Evolutionary conservation across 2,888 invertebrate genomes (phyloP), one percentile per base, ranked within the genome.

Genomic region (Belgica antarctica): DNA sequence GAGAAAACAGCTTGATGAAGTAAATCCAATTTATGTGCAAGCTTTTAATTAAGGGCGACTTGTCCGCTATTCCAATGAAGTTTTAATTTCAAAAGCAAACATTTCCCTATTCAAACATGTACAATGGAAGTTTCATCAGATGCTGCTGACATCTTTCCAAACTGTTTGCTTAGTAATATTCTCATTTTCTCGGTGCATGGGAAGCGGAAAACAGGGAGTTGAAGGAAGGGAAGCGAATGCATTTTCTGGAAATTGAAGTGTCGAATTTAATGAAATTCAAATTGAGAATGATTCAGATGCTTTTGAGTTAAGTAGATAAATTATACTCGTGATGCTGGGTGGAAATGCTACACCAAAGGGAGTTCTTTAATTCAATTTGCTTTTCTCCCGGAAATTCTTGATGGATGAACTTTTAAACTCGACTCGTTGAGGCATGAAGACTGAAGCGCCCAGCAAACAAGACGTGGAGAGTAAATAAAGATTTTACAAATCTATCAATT

Each of bases 181-280:
- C n/a, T n/a, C n/a, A n/a, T n/a, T n/a, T n/a, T n/a, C n/a, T n/a
- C n/a, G 15, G 41, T 4, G 15, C 10, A 41, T 41, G 15, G 15
- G 41, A n/a, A 10, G 31, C 41, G 12, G 34, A 12, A 15, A 41
- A 12, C 12, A 41, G 41, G 41, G 12, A 41, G 15, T n/a, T 10
- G 15, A 41, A 15, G 15, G 7, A 41, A 41, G 15, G 15, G 15
- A 41, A 41, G 15, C 15, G 41, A 41, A 12, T 41, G 41, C 41
- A 41, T 12, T 41, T 41, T 41, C 15, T 8, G 28, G n/a, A 25
- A 31, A 61, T 27, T 28, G 61, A 61, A 61, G 61, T 63, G 46
- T 46, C 15, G 24, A 22, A 62, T 34, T 25, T 36, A 41, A 63
- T 25, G 41, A 41, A 63, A 63, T 63, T 34, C 41, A 63, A 63